phyloP scores from a whole-genome alignment of 2,888 invertebrate genomes.

The Lasius fuliginosus region DNA sequence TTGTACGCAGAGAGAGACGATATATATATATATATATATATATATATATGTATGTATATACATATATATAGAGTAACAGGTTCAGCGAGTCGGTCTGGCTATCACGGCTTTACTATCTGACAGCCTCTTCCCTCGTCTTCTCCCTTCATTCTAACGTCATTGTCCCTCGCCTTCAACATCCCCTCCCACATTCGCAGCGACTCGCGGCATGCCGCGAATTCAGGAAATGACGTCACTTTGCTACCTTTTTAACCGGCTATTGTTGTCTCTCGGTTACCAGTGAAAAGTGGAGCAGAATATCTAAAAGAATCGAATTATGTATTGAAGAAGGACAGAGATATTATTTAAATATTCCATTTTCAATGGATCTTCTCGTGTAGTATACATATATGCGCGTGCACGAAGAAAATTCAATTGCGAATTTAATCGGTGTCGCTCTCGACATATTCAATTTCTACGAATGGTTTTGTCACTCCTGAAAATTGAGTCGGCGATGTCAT shows the following conservation, averaged over 20 bases:
- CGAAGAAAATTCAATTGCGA: constrained; percentile 24
- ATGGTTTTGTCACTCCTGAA: constrained; percentile 31
- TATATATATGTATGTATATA: background rate
- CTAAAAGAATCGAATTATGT: constrained; percentile 29
- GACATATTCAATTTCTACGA: constrained; percentile 35
- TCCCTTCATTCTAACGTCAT: constrained; percentile 77
- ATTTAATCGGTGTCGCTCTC: constrained; percentile 25
- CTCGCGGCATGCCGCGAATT: constrained; percentile 30
- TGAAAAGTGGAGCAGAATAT: constrained; percentile 31
- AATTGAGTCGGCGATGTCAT: constrained; percentile 22
- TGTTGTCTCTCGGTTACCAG: background rate
- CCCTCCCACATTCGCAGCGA: constrained; percentile 20
- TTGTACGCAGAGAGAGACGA: constrained; percentile 45
- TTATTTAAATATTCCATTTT: background rate
- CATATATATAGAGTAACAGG: constrained; percentile 30
- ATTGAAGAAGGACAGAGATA: background rate
- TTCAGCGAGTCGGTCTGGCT: constrained; percentile 59
- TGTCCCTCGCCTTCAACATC: constrained; percentile 65
- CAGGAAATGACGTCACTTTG: constrained; percentile 38
- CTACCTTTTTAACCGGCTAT: constrained; percentile 35
- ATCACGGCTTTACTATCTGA: constrained; percentile 78
- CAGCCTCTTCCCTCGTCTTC: constrained; percentile 76
- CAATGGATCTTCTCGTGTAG: background rate
- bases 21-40: background rate
- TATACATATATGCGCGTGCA: background rate